These are phyloP conservation scores for Bicyclus anynana DNA, from an alignment of 1,140 invertebrate species.

Conservation along the genomic window DNA sequence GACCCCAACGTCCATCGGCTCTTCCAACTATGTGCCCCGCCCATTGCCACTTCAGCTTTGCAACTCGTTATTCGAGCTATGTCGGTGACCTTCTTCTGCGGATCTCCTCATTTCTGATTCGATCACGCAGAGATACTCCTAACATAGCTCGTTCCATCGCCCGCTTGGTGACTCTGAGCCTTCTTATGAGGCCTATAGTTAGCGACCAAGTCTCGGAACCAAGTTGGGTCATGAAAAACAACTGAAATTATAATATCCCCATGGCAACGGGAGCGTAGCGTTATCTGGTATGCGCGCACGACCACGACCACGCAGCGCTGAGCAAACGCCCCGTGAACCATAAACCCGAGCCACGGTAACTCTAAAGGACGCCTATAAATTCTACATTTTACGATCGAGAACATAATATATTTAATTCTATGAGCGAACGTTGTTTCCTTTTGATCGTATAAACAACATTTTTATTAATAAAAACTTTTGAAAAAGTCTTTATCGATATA, in stretches of 20 bases:
- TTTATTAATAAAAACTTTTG: conserved; percentile 60
- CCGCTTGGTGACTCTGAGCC: too few species aligned
- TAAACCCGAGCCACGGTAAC: conserved; percentile 68
- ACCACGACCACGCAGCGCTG: conserved; percentile 57
- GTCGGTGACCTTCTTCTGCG: too few species aligned
- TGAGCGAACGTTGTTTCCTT: conserved; percentile 62
- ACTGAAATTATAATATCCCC: conserved; percentile 20
- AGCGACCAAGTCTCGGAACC: too few species aligned
- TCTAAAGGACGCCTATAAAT: conserved; percentile 72
- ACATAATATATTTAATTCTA: conserved; percentile 70
- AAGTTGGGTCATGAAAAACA: too few species aligned
- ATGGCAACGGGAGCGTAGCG: conserved; percentile 38
- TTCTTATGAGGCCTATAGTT: too few species aligned
- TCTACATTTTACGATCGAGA: conserved; percentile 72
- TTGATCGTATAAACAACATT: conserved; percentile 63
- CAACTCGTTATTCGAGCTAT: too few species aligned
- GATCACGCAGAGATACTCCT: too few species aligned
- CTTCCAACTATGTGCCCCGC: too few species aligned
- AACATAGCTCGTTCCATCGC: too few species aligned
- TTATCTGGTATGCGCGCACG: conserved; percentile 58
- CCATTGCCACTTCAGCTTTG: too few species aligned
- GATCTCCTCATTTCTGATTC: too few species aligned
- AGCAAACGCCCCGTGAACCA: conserved; percentile 70
- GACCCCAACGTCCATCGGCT: too few species aligned
- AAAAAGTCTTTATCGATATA: conserved; percentile 26